phyloP scores from a whole-genome alignment of 2,888 invertebrate genomes.

The Amphiduros pacificus region DNA sequence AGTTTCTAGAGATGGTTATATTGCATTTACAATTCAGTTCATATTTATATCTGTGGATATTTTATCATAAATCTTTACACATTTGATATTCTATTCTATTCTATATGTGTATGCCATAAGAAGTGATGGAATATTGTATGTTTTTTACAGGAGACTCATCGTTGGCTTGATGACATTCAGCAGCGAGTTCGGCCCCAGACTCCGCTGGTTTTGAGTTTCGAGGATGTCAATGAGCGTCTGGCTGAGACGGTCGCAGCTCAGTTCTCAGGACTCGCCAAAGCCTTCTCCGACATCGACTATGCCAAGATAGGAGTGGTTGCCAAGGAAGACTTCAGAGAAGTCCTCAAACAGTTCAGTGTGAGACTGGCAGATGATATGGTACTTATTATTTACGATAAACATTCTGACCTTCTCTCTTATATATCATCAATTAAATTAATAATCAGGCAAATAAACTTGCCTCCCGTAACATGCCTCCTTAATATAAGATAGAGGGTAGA shows the following conservation, averaged over 20 bases:
- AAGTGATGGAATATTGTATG: neutral
- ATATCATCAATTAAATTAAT: too few species aligned
- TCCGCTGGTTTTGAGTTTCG: constrained; percentile 33
- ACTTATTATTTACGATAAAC: too few species aligned
- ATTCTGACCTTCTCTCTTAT: too few species aligned
- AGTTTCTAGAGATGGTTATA: too few species aligned
- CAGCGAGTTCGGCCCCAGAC: constrained; percentile 31
- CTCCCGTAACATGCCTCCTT: too few species aligned
- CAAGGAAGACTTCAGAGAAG: constrained; percentile 35
- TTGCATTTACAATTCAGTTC: too few species aligned
- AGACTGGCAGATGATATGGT: constrained; percentile 52
- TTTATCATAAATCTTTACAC: too few species aligned
- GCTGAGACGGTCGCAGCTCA: constrained; percentile 44
- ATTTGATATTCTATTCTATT: too few species aligned
- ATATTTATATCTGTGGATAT: too few species aligned
- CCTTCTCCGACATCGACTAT: constrained; percentile 49
- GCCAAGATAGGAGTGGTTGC: constrained; percentile 51
- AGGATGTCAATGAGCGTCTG: constrained; percentile 44
- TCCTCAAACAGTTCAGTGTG: constrained; percentile 41
- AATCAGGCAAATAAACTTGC: too few species aligned
- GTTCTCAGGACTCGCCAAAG: constrained; percentile 39
- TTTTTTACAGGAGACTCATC: constrained; percentile 37
- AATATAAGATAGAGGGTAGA: too few species aligned
- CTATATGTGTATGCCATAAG: too few species aligned
- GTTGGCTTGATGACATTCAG: constrained; percentile 40